A percentile compares a stretch with the other conserved stretches of the same genome.
Evolutionary conservation across 2,888 invertebrate species (phyloP).

Genomic region (Mimachlamys varia): DNA sequence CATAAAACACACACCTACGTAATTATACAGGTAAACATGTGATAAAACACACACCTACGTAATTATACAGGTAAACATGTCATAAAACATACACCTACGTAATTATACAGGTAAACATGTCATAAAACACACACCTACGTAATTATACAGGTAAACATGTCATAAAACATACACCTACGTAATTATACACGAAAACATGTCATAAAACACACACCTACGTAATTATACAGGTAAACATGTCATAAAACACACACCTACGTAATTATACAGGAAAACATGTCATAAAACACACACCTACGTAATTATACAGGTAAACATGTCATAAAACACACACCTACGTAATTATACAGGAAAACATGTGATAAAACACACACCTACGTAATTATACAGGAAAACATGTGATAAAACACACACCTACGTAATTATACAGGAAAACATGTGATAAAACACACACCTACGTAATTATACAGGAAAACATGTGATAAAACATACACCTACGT

Average conservation of each 20-base stretch:
- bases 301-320: conserved; percentile 64
- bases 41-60: conserved; percentile 78
- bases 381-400: no score
- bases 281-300: conserved; percentile 78
- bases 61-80: conserved; percentile 64
- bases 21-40: conserved; percentile 64
- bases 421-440: no score
- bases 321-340: conserved; percentile 78
- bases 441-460: conserved; percentile 78
- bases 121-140: conserved; percentile 78
- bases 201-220: conserved; percentile 78
- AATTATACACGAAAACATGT: no score
- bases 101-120: conserved; percentile 64
- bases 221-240: conserved; percentile 64
- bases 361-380: conserved; percentile 78
- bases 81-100: conserved; percentile 78
- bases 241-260: conserved; percentile 78
- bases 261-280: no score
- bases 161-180: conserved; percentile 78
- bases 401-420: conserved; percentile 78
- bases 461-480: no score
- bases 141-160: conserved; percentile 64
- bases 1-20: no score
- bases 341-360: no score
- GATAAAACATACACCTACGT: conserved; percentile 78